Evolutionary conservation across 2,888 invertebrate species (phyloP).

Genomic region (Chloroclystis v-ata): DNA sequence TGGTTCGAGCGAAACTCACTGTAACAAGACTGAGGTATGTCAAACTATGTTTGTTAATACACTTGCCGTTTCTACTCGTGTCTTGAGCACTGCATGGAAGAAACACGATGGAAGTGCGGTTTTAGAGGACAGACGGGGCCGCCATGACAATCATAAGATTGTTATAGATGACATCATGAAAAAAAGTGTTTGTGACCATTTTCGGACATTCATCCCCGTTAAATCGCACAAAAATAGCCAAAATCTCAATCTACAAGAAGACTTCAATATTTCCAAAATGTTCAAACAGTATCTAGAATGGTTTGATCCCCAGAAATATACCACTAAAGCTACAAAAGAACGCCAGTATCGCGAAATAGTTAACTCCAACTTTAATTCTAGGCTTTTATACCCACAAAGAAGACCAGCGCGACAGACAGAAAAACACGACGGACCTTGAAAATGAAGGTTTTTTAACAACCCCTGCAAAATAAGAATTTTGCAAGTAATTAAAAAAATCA

Average conservation of each 20-base stretch:
- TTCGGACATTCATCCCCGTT: conserved; percentile 21
- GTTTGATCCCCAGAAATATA: conserved; percentile 19
- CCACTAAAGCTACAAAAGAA: conserved; percentile 16
- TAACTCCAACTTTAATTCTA: background rate
- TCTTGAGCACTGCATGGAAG: conserved; percentile 25
- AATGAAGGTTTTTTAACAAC: no score
- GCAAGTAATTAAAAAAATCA: conserved; percentile 8
- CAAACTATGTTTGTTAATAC: conserved; percentile 13
- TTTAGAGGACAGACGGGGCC: conserved; percentile 18
- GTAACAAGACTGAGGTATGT: no score
- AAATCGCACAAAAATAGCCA: conserved; percentile 21
- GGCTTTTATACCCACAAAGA: conserved; percentile 24
- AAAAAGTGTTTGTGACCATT: conserved; percentile 12
- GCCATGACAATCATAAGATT: no score
- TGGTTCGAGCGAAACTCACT: no score
- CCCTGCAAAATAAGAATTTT: no score
- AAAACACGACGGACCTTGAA: no score
- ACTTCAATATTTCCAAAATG: no score
- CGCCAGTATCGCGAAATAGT: conserved; percentile 9
- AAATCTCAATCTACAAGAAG: no score
- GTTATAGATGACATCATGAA: background rate
- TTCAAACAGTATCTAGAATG: no score
- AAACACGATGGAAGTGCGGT: conserved; percentile 24
- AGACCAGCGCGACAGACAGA: conserved; percentile 14
- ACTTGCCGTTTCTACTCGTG: conserved; percentile 18